Evolutionary conservation across 2,888 invertebrate species (phyloP).

Genomic region (Cepaea hortensis): DNA sequence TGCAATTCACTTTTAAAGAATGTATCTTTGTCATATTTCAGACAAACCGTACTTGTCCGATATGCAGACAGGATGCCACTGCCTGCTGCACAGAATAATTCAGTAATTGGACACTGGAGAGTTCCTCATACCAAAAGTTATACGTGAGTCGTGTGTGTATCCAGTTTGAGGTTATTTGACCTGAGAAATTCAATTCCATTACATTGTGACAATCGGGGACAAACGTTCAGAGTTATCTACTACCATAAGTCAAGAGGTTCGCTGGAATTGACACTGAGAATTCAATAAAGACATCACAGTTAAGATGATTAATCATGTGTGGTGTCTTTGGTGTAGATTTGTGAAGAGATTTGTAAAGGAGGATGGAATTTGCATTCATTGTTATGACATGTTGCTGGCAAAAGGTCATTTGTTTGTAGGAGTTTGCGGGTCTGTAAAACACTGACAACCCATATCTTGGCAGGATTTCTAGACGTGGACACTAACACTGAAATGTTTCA

Average conservation of each 20-base stretch:
- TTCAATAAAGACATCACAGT: neutral
- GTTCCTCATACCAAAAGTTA: neutral
- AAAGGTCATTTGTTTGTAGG: too few species aligned
- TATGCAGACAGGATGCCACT: constrained; percentile 95
- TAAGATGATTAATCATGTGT: neutral
- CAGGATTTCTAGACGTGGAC: too few species aligned
- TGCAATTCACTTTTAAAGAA: neutral
- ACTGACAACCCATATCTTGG: too few species aligned
- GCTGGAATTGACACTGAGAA: too few species aligned
- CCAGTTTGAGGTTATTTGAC: constrained; percentile 5
- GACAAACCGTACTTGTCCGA: constrained; percentile 97
- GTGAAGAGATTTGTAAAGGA: neutral
- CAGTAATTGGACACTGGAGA: neutral
- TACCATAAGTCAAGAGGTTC: neutral
- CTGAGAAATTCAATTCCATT: constrained; percentile 33
- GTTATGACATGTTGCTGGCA: too few species aligned
- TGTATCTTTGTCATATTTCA: constrained; percentile 78
- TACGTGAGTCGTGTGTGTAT: constrained; percentile 5
- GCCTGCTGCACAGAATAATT: constrained; percentile 75
- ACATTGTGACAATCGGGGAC: constrained; percentile 21
- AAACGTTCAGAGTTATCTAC: constrained; percentile 16
- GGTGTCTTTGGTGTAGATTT: neutral
- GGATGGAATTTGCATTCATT: neutral
- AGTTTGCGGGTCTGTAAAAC: too few species aligned
- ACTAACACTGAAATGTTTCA: too few species aligned